Base-by-base conservation (phyloP, 2,113 vertebrate genomes). In the Tupaia chinensis region DNA sequence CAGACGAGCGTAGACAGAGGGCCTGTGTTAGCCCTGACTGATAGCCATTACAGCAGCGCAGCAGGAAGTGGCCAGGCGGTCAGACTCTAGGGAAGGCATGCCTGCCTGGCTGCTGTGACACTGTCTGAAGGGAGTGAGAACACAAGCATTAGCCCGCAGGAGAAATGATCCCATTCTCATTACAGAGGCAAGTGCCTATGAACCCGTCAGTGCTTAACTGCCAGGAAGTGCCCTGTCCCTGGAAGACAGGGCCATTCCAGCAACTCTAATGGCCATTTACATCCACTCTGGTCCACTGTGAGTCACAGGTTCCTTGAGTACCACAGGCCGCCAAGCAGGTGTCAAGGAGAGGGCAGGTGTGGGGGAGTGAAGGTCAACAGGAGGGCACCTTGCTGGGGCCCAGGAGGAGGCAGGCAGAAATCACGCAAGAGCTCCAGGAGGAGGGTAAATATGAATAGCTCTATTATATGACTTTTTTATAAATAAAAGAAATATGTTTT, bases 401-500 rank as follows among this genome's bases (percentile, higher is more conserved):
- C 8, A 29, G 93, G 90, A 82, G 89, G 77, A 97, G 89, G 74
- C 95, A 78, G 94, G 89, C 78, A 1, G n/a, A 56, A 20, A 81
- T 87, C 5, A 58, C n/a, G 53, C 27, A 32, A 63, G 86, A 91
- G 78, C 29, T 0, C 0, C 0, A 44, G 89, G 81, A 96, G 85
- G 83, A 96, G 91, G 97, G 96, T 16, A 0, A 69, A 97, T 96
- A 94, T 97, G 97, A 97, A 97, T 98, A 96, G 97, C 68, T 56
- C 97, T 98, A 98, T 98, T 98, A 82, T 53, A 19, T 89, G 93
- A 81, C 92, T 96, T 97, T 97, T 80, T 97, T 96, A 98, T 95
- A 97, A 97, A 97, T 98, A 97, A 97, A 97, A 91, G 80, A 96
- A 95, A 97, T 97, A 97, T 97, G 93, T 96, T 98, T 99, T 96